Evolutionary conservation across 2,113 vertebrate species (phyloP).

Genomic region (Chloropsis cyanopogon): DNA sequence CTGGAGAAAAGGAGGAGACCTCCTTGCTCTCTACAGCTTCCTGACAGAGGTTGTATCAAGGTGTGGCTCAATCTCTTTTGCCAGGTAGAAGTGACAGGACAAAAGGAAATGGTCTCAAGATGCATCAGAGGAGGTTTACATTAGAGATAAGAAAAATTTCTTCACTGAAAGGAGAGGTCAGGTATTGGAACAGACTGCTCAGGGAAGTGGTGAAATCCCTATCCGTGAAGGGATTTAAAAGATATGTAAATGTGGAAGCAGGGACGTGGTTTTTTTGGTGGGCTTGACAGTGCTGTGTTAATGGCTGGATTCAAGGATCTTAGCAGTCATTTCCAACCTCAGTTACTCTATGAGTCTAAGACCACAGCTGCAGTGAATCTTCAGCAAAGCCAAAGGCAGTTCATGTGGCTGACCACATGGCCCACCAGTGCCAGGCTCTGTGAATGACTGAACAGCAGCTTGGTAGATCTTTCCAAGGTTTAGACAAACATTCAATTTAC

Average conservation of each 20-base stretch:
- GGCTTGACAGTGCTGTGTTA: neutral
- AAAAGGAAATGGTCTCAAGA: neutral
- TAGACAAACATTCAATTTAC: neutral
- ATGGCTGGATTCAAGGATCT: neutral
- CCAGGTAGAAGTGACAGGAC: neutral
- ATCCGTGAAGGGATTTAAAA: neutral
- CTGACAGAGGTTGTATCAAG: neutral
- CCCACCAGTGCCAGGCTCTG: rapidly evolving
- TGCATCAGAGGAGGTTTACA: neutral
- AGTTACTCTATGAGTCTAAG: neutral
- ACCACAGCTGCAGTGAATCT: neutral
- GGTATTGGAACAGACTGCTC: neutral
- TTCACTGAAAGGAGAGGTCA: neutral
- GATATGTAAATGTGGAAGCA: neutral
- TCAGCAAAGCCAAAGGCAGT: neutral
- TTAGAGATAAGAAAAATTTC: neutral
- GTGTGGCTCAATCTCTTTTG: neutral
- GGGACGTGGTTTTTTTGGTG: neutral
- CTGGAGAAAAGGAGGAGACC: neutral
- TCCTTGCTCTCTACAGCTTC: neutral
- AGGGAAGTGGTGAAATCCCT: neutral
- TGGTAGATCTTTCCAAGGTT: neutral
- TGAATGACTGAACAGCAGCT: neutral
- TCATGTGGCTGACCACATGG: neutral
- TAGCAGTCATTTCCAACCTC: neutral